phyloP scores from a whole-genome alignment of 1,140 invertebrate species.

The Listronotus bonariensis region DNA sequence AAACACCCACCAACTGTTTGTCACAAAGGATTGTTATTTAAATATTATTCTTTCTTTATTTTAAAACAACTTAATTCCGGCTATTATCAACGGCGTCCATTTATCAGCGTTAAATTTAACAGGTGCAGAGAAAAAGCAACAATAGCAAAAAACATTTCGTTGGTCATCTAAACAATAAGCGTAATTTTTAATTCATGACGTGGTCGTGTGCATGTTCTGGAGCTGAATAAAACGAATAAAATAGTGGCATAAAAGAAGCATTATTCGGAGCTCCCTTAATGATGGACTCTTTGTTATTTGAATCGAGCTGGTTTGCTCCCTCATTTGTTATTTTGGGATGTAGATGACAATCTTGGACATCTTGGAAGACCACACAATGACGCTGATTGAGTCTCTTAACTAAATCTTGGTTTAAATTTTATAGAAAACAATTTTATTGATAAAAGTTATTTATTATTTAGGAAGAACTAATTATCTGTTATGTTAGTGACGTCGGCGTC shows the following conservation, averaged over 20 bases:
- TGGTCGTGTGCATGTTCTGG: slow-evolving; percentile 6
- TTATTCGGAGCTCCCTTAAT: slow-evolving; percentile 11
- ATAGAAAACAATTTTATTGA: too few species aligned
- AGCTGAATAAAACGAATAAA: slow-evolving; percentile 11
- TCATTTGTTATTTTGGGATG: slow-evolving; percentile 8
- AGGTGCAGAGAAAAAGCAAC: slow-evolving; percentile 11
- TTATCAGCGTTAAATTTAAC: slow-evolving; percentile 11
- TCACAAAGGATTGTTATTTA: slow-evolving; percentile 13
- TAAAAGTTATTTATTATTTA: too few species aligned
- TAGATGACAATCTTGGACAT: slow-evolving; percentile 2
- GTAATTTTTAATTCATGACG: slow-evolving; percentile 15
- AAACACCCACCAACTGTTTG: background rate
- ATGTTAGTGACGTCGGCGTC: too few species aligned
- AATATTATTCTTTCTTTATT: slow-evolving; percentile 8
- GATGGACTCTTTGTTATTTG: slow-evolving; percentile 9
- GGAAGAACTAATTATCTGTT: too few species aligned
- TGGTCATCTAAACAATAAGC: slow-evolving; percentile 15
- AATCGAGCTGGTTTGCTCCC: slow-evolving; percentile 2
- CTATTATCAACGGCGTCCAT: slow-evolving; percentile 2
- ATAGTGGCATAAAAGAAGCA: slow-evolving; percentile 10
- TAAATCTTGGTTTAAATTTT: too few species aligned
- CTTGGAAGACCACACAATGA: too few species aligned
- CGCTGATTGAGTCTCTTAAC: too few species aligned
- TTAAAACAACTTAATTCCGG: slow-evolving; percentile 12
- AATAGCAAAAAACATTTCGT: slow-evolving; percentile 10